Conservation (phyloP, 2,888 invertebrate species). For the Cephus nigrinus region DNA sequence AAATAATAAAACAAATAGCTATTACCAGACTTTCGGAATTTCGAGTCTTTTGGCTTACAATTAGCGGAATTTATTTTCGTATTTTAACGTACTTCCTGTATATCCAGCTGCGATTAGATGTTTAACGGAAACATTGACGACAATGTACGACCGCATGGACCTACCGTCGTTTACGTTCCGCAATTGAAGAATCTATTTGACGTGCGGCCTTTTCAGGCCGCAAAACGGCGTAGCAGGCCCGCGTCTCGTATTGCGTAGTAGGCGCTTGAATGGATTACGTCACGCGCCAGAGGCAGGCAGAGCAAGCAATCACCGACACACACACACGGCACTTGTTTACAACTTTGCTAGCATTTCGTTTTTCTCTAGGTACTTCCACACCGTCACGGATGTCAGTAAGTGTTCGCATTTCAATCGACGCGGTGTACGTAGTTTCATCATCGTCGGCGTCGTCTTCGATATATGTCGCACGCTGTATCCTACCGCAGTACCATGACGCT, state of each 20-base stretch:
- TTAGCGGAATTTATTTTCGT: not conserved
- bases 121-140: not conserved
- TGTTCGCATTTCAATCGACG: constrained; percentile 20
- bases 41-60: not conserved
- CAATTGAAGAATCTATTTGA: not conserved
- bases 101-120: not conserved
- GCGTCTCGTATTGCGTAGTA: constrained; percentile 56
- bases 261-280: constrained; percentile 60
- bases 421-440: not conserved
- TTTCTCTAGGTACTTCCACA: constrained; percentile 7
- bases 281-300: constrained; percentile 38
- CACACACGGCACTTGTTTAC: constrained; percentile 27
- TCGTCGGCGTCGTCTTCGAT: not conserved
- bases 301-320: constrained; percentile 21
- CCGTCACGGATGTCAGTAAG: constrained; percentile 12
- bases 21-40: not conserved
- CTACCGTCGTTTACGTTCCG: not conserved
- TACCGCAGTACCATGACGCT: not conserved
- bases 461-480: not conserved
- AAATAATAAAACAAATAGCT: not conserved
- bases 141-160: not conserved
- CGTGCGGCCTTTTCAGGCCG: not conserved
- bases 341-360: constrained; percentile 28
- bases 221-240: constrained; percentile 11
- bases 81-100: not conserved